Base-by-base conservation (phyloP, 2,113 vertebrate genomes). In the Cheirogaleus medius region DNA sequence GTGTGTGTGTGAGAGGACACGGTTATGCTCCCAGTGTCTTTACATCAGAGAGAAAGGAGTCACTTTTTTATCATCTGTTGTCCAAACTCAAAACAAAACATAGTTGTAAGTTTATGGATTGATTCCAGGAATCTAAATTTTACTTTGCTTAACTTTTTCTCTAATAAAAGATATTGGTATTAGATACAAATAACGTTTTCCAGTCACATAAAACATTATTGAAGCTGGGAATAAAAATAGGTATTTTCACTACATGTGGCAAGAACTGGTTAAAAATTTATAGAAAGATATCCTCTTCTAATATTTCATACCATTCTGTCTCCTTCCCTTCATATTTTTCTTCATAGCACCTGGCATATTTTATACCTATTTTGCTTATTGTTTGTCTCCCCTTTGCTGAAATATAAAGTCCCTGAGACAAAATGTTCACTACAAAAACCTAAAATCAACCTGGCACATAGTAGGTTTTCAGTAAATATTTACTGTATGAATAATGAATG, bases 181-280 rank as follows among this genome's bases (percentile, higher is more conserved):
- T 96, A 11, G 14, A 63, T 92, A 47, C 13, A 87, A 82, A 90
- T 87, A 93, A 60, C 20, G 77, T 81, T 94, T 96, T 58, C 85
- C 90, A 74, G 66, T 69, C 58, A 73, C 21, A 37, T 71, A 66
- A 89, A 89, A 78, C 3, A 21, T 88, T 66, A 85, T 47, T 85
- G n/a, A 96, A 80, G 23, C 84, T 92, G 73, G 27, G 12, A 88
- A 54, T 96, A 76, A 92, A 92, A 94, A 68, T 54, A 73, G 56
- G 15, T 42, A 44, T 90, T 97, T 96, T 96, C 71, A 81, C 42
- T 86, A 5, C 15, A 15, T 84, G 23, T 93, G 60, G 58, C 18
- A 44, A 80, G 23, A 97, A 66, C 78, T 89, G 1, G 47, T 1
- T 89, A 89, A 92, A 87, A 81, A 49, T 80, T 56, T 87, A 37